Evolutionary conservation across 64 coral and sea anemone genomes (phyloP).

Genomic region (Platygyra sinensis): DNA sequence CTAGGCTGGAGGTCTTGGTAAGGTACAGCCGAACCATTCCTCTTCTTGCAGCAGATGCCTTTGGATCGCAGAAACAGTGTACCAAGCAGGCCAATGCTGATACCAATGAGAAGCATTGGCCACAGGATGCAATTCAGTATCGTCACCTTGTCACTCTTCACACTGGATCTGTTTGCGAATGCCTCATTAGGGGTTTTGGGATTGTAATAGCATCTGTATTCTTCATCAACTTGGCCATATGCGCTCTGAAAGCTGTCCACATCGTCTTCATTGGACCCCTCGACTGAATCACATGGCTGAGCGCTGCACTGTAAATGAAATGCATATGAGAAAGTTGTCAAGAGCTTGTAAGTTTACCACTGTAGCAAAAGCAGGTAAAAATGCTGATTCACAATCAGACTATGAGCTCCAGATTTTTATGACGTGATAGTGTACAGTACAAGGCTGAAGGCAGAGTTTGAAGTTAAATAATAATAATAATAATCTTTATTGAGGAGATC

Average conservation of each 20-base stretch:
- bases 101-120: constrained; percentile 26
- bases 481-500: too few species aligned
- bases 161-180: background rate
- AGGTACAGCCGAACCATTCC: background rate
- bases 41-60: constrained; percentile 16
- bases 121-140: constrained; percentile 64
- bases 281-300: constrained; percentile 14
- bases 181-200: constrained; percentile 41
- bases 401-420: too few species aligned
- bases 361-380: background rate
- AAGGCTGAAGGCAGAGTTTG: too few species aligned
- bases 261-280: background rate
- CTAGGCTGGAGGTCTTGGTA: constrained; percentile 27
- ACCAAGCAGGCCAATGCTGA: background rate
- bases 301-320: constrained; percentile 27
- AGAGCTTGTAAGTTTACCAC: background rate
- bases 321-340: background rate
- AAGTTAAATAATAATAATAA: too few species aligned
- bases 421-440: too few species aligned
- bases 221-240: background rate
- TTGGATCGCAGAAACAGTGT: constrained; percentile 8
- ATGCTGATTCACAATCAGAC: too few species aligned
- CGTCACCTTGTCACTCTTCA: background rate
- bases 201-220: constrained; percentile 56
- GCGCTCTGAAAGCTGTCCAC: background rate